phyloP scores from a whole-genome alignment of 2,888 invertebrate genomes.

The Netelia fuscicornis region DNA sequence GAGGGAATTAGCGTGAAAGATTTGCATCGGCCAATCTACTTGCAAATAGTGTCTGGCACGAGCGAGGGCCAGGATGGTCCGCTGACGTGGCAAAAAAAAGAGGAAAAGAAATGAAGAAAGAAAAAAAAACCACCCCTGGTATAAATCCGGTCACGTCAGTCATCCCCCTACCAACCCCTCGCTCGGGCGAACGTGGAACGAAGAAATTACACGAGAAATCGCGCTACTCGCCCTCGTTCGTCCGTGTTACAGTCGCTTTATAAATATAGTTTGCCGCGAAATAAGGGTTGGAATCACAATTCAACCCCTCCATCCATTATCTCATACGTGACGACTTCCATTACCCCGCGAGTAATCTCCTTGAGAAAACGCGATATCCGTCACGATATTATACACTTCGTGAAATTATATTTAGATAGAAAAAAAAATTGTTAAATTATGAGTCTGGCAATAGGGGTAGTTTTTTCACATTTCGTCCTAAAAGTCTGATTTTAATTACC shows the following conservation, averaged over 20 bases:
- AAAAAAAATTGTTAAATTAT: too few relatives aligned
- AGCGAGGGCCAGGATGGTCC: background rate
- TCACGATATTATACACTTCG: background rate
- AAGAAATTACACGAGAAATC: background rate
- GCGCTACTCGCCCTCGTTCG: background rate
- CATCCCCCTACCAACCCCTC: background rate
- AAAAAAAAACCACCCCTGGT: slow-evolving; percentile 5
- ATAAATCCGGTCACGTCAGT: slow-evolving; percentile 59
- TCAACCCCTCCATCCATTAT: slow-evolving; percentile 59
- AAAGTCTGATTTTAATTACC: too few relatives aligned
- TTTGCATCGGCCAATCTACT: slow-evolving; percentile 76
- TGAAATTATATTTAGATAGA: too few relatives aligned
- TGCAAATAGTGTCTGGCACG: slow-evolving; percentile 71
- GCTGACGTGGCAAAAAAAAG: slow-evolving; percentile 33
- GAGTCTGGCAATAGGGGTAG: too few relatives aligned
- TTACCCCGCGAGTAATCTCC: slow-evolving; percentile 7
- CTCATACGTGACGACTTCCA: slow-evolving; percentile 54
- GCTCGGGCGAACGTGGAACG: slow-evolving; percentile 1
- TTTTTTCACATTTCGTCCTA: too few relatives aligned
- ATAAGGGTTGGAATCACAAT: slow-evolving; percentile 10
- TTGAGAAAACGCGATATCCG: slow-evolving; percentile 39
- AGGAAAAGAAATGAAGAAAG: background rate
- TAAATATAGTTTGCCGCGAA: slow-evolving; percentile 2
- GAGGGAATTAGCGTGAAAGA: slow-evolving; percentile 63
- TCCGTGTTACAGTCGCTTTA: background rate